Evolutionary conservation across 2,797 vertebrate species (phyloP), one percentile per base, ranked within the genome.

Genomic region (Phrynocephalus forsythii): DNA sequence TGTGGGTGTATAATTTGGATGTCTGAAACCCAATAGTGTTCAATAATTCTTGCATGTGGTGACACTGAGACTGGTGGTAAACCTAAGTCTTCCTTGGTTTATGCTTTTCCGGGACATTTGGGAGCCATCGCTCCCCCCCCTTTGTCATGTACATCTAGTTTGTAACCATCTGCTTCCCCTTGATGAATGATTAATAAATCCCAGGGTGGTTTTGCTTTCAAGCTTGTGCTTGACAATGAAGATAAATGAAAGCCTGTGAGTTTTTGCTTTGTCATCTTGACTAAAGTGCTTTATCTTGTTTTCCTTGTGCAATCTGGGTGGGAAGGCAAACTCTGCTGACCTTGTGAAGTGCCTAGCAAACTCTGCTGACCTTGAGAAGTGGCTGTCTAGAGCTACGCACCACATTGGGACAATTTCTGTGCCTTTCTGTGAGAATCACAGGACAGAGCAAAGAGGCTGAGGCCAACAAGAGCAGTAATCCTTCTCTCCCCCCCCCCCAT

Each of bases 261-360:
- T 2, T 52, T 89, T 67, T 63, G 66, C 38, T 79, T 73, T 89
- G 82, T 72, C 87, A 72, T 48, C n/a, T 38, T 38, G 50, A 83
- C 73, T 72, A 52, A 78, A 33, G 3, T 38, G 44, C 26, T 52
- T 66, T 86, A 48, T 24, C n/a, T n/a, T 26, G 44, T 73, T 56
- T n/a, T 79, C 48, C 38, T 86, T 83, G 75, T 73, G 81, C 76
- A 75, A 8, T 83, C 69, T 66, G 76, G 88, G 69, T 83, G 56
- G 75, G 68, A 86, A 86, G 67, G 44, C 75, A 79, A 78, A 86
- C 44, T 18, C 79, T 67, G 68, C 60, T 79, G 68, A 30, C 48
- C 26, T 44, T 72, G 75, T 28, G 28, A 66, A 50, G 18, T n/a
- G 22, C 6, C 18, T 79, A 81, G 56, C 84, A 79, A 56, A 86